phyloP scores from a whole-genome alignment of 2,888 invertebrate genomes.

The Loripinus fragilis region DNA sequence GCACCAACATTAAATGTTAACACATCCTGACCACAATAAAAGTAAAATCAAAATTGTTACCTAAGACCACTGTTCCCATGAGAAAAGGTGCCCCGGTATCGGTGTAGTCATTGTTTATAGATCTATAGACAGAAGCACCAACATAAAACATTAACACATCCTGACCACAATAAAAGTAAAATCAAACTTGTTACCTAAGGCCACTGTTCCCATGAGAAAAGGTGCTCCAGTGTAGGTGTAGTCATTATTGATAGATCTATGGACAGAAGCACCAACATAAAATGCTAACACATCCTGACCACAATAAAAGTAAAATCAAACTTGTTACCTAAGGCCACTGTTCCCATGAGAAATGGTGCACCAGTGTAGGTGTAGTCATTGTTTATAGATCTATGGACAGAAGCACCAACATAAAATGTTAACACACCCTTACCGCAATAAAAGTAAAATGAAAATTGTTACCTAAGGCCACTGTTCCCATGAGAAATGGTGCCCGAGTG shows the following conservation, averaged over 20 bases:
- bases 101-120: slow-evolving; percentile 74
- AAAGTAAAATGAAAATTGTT: slow-evolving; percentile 11
- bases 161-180: too few species aligned
- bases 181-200: too few species aligned
- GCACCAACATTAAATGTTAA: too few species aligned
- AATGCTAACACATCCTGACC: too few species aligned
- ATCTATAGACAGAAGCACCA: slow-evolving; percentile 77
- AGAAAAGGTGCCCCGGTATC: slow-evolving; percentile 80
- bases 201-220: too few species aligned
- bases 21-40: too few species aligned
- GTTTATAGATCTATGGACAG: slow-evolving; percentile 73
- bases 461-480: slow-evolving; percentile 83
- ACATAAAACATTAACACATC: too few species aligned
- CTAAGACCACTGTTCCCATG: slow-evolving; percentile 83
- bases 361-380: slow-evolving; percentile 77
- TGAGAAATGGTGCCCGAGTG: slow-evolving; percentile 80
- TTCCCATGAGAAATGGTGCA: slow-evolving; percentile 82
- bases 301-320: too few species aligned
- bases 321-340: slow-evolving; percentile 82
- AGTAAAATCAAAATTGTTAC: too few species aligned
- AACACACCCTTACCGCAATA: slow-evolving; percentile 75
- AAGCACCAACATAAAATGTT: slow-evolving; percentile 81
- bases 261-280: too few species aligned
- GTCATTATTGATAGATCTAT: too few species aligned
- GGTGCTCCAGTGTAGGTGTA: too few species aligned